These are phyloP conservation scores for Echiichthys vipera DNA, from an alignment of 2,797 vertebrate genomes.

Conservation along the genomic window DNA sequence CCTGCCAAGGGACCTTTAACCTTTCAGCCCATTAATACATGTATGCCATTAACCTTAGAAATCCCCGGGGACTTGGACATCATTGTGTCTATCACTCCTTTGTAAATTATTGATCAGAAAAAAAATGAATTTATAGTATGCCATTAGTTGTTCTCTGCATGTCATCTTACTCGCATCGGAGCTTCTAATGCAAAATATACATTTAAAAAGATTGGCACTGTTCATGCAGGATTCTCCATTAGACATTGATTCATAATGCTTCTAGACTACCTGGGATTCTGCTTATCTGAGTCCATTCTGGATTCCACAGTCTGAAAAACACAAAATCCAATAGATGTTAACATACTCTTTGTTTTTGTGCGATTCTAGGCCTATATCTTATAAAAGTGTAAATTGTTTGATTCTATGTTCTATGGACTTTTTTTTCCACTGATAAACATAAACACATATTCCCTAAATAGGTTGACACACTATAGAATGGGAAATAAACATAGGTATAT, in stretches of 20 bases:
- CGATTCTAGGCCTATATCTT: background rate
- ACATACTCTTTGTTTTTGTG: background rate
- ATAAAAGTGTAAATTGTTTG: constrained; percentile 3
- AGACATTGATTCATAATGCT: background rate
- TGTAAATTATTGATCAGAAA: constrained; percentile 76
- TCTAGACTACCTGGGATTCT: background rate
- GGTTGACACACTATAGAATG: background rate
- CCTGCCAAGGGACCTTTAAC: constrained; percentile 77
- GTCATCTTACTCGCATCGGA: constrained; percentile 9
- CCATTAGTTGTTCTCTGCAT: constrained; percentile 34
- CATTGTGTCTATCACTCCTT: constrained; percentile 54
- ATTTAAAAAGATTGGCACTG: background rate
- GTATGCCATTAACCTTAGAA: constrained; percentile 82
- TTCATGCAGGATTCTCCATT: background rate
- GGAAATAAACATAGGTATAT: too few relatives aligned
- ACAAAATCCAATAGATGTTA: background rate
- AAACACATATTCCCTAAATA: constrained; percentile 8
- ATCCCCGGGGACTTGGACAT: constrained; percentile 51
- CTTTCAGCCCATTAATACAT: constrained; percentile 75
- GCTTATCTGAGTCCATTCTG: background rate
- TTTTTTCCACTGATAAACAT: constrained; percentile 1
- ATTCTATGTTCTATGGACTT: background rate
- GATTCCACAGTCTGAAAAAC: background rate
- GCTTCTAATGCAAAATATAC: constrained; percentile 38
- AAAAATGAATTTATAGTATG: constrained; percentile 51